Evolutionary conservation across 2,113 vertebrate species (phyloP).

Genomic region (Spheniscus mendiculus): DNA sequence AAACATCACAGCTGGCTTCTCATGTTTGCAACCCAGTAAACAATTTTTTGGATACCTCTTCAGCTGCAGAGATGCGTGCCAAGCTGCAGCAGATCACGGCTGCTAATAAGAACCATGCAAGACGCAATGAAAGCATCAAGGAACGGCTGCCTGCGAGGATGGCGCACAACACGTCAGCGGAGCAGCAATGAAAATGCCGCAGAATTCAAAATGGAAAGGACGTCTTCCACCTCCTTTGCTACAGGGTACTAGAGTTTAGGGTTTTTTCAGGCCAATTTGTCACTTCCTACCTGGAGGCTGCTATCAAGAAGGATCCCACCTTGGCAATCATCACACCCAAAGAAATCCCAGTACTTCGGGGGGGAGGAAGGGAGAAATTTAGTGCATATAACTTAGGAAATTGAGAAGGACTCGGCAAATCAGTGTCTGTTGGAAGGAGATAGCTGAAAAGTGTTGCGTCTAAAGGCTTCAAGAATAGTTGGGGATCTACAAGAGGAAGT

Average conservation of each 20-base stretch:
- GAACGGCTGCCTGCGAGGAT: not conserved
- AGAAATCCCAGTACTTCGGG: not conserved
- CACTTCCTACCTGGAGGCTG: not conserved
- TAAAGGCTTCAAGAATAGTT: not conserved
- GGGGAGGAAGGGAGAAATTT: not conserved
- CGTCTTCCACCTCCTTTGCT: not conserved
- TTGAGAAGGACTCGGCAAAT: not conserved
- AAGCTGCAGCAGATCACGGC: not conserved
- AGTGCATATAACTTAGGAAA: not conserved
- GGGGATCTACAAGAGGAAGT: not conserved
- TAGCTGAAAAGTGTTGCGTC: not conserved
- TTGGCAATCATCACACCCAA: not conserved
- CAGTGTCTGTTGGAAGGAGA: not conserved
- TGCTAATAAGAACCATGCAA: accelerated
- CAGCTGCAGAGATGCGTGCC: not conserved
- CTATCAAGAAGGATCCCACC: not conserved
- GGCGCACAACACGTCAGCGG: accelerated
- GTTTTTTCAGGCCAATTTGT: not conserved
- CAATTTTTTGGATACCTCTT: not conserved
- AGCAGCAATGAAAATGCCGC: not conserved
- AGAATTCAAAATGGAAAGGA: not conserved
- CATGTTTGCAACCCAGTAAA: not conserved
- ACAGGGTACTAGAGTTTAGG: not conserved
- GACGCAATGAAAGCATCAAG: not conserved
- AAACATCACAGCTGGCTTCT: not conserved